Base-by-base conservation (phyloP, 1,140 invertebrate genomes). In the Caenorhabditis remanei region DNA sequence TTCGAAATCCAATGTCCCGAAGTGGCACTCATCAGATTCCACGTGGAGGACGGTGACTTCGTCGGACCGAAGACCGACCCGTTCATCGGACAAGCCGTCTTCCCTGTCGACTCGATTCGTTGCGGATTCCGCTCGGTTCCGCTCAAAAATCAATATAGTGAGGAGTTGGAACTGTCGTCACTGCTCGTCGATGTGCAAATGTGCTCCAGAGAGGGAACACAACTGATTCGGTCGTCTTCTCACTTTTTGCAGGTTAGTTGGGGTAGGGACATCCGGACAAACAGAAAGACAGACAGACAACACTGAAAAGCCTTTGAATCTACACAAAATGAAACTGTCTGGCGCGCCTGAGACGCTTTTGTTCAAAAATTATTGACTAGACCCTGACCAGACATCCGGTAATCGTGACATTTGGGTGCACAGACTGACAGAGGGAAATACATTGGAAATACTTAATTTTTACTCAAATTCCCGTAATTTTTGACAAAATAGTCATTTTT, bases 41-140 rank as follows among this genome's bases (percentile, higher is more conserved):
- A 96, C 50, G 96, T 99, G 0, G 96, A 97, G 93, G 98, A 99
- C 93, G 97, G 98, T 93, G 98, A 99, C 93, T 96, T 98, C 94
- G 87, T 85, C 94, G 97, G 97, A 4, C 89, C 90, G 40, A 92
- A 92, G 79, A 90, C 91, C 2, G 98, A 99, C 90, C 96, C 96
- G 93, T 98, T 99, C 91, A 96, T 99, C 88, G 98, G 97, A 7
- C 98, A 99, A 94, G 97, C 96, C 48, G 97, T 96, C 48, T 99
- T 95, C 94, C 96, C 97, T 0, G 94, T 98, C 91, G 94, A 94
- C 85, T 92, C 90, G 65, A 88, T 90, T 71, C 71, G 92, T 58
- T 56, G 83, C 88, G 87, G 86, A 8, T 99, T 96, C 93, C 94
- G 98, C 84, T 97, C 96, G 93, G 95, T 99, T 24, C 95, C 96